These are phyloP conservation scores for Leptopilina syphax DNA, from an alignment of 2,888 invertebrate genomes.

Conservation along the genomic window DNA sequence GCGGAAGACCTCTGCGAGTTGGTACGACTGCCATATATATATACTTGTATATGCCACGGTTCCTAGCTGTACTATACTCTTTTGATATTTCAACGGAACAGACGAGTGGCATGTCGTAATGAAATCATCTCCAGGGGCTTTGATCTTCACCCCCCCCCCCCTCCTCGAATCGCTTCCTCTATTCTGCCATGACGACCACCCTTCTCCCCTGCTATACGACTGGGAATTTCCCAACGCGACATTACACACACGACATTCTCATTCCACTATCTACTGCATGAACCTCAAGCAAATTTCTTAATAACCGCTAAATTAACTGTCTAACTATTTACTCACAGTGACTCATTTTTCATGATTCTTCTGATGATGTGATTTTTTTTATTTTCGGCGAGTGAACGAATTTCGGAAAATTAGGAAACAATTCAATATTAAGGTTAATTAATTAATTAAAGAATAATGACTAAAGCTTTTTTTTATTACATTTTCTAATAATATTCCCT, in stretches of 20 bases:
- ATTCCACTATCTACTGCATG: slow-evolving; percentile 9
- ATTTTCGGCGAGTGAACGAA: too few species aligned
- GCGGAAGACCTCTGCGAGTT: slow-evolving; percentile 61
- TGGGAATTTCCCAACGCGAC: slow-evolving; percentile 3
- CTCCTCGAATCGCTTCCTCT: slow-evolving; percentile 43
- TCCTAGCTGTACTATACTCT: slow-evolving; percentile 65
- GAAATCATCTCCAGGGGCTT: slow-evolving; percentile 75
- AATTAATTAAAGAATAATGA: too few species aligned
- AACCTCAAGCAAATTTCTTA: slow-evolving; percentile 61
- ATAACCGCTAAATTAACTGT: slow-evolving; percentile 54
- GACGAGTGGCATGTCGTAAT: slow-evolving; percentile 75
- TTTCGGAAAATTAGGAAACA: too few species aligned
- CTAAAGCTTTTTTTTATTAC: too few species aligned
- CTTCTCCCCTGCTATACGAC: neutral
- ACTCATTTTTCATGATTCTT: too few species aligned
- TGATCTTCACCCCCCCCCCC: slow-evolving; percentile 70
- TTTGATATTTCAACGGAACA: slow-evolving; percentile 75
- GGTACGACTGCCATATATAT: slow-evolving; percentile 26
- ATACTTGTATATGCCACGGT: slow-evolving; percentile 41
- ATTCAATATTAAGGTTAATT: too few species aligned
- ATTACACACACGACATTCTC: neutral
- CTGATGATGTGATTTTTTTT: too few species aligned
- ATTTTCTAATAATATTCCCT: too few species aligned
- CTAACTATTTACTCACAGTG: too few species aligned
- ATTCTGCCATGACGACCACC: slow-evolving; percentile 52